Evolutionary conservation across 2,113 vertebrate species (phyloP).

Genomic region (Stigmatopora argus): DNA sequence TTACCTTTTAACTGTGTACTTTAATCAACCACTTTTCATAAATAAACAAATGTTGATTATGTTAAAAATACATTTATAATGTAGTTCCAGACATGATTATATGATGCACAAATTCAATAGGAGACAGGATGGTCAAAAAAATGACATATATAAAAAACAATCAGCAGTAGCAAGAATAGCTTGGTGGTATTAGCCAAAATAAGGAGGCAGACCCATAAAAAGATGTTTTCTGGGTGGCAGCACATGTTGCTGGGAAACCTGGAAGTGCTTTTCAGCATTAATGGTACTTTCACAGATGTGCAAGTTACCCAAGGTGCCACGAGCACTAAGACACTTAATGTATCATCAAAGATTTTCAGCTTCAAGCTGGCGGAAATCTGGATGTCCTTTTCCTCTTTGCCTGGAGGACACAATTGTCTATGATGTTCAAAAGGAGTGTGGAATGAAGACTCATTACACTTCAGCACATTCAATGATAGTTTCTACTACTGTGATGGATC

Average conservation of each 20-base stretch:
- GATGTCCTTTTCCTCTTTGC: slow-evolving; percentile 11
- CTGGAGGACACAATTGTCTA: slow-evolving; percentile 8
- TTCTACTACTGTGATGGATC: not conserved
- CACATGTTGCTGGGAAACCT: slow-evolving; percentile 1
- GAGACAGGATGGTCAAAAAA: not conserved
- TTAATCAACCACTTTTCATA: not conserved
- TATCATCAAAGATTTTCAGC: slow-evolving; percentile 4
- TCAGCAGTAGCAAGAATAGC: not conserved
- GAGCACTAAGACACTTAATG: slow-evolving; percentile 3
- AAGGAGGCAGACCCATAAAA: not conserved
- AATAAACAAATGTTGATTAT: not conserved
- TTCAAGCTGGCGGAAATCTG: slow-evolving; percentile 8
- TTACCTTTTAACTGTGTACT: not conserved
- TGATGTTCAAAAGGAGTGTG: slow-evolving; percentile 4
- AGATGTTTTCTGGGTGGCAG: not conserved
- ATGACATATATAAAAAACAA: not conserved
- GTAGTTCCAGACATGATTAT: not conserved
- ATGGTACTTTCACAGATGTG: slow-evolving; percentile 3
- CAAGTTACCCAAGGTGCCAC: slow-evolving; percentile 5
- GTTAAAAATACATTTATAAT: not conserved
- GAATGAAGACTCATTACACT: slow-evolving; percentile 8
- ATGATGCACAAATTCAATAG: not conserved
- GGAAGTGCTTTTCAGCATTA: slow-evolving; percentile 7
- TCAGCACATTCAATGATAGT: slow-evolving; percentile 6
- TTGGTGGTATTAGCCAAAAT: not conserved